These are phyloP conservation scores for Macroramphosus scolopax DNA, from an alignment of 2,797 vertebrate genomes.

Conservation along the genomic window DNA sequence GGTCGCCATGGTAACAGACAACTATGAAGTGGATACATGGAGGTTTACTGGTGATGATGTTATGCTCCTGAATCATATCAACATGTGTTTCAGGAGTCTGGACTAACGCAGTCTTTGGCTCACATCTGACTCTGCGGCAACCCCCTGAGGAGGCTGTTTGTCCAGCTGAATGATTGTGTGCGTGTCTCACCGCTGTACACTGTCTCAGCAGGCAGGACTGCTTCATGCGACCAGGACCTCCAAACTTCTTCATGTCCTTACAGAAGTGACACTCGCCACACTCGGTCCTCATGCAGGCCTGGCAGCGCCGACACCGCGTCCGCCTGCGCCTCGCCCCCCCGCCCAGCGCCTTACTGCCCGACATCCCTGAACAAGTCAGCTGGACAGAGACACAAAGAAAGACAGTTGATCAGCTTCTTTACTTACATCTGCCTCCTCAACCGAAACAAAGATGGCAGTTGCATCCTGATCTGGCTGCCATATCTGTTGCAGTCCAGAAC, in stretches of 20 bases:
- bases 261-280: slow-evolving; percentile 96
- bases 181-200: slow-evolving; percentile 86
- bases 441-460: neutral
- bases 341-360: slow-evolving; percentile 90
- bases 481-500: slow-evolving; percentile 1
- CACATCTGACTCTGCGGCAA: too few species aligned
- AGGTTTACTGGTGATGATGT: too few species aligned
- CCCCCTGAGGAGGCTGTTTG: too few species aligned
- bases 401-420: neutral
- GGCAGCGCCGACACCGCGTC: slow-evolving; percentile 91
- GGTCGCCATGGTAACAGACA: too few species aligned
- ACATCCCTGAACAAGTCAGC: slow-evolving; percentile 84
- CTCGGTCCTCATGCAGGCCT: slow-evolving; percentile 91
- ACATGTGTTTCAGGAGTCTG: too few species aligned
- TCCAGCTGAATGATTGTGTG: too few species aligned
- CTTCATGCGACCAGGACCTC: slow-evolving; percentile 91
- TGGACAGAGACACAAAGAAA: slow-evolving; percentile 19
- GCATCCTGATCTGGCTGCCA: neutral
- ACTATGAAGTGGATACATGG: too few species aligned
- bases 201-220: slow-evolving; percentile 92
- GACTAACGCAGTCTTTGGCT: too few species aligned
- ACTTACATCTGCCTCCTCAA: neutral
- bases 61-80: too few species aligned
- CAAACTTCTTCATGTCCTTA: slow-evolving; percentile 96
- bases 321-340: slow-evolving; percentile 86